These are phyloP conservation scores for Coleophora flavipennella DNA, from an alignment of 2,888 invertebrate species.

Conservation along the genomic window DNA sequence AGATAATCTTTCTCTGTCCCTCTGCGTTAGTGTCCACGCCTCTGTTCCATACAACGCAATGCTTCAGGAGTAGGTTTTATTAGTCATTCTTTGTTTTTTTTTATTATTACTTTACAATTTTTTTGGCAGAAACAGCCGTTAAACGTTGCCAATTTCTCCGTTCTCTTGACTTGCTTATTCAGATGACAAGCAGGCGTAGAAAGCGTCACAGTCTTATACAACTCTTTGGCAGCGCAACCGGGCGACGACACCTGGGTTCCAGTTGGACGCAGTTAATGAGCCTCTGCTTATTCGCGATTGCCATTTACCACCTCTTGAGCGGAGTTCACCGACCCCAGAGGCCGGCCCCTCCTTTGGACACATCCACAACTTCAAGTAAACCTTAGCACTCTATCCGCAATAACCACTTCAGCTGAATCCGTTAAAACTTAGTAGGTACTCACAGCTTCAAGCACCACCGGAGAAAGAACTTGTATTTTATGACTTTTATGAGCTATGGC, in stretches of 20 bases:
- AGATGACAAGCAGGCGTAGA: slow-evolving; percentile 49
- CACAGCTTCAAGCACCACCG: too few species aligned
- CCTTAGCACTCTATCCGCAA: slow-evolving; percentile 24
- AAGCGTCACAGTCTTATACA: slow-evolving; percentile 60
- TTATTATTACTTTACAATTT: slow-evolving; percentile 17
- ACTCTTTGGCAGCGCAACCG: slow-evolving; percentile 43
- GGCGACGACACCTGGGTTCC: slow-evolving; percentile 32
- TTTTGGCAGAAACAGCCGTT: slow-evolving; percentile 41
- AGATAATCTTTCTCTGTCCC: too few species aligned
- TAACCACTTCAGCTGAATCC: slow-evolving; percentile 7
- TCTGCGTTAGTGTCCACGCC: too few species aligned
- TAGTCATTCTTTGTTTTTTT: too few species aligned
- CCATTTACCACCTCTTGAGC: slow-evolving; percentile 35
- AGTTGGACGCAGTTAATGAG: slow-evolving; percentile 34
- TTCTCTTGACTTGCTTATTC: slow-evolving; percentile 47
- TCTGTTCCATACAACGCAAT: too few species aligned
- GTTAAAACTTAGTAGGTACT: not conserved
- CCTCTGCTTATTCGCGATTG: slow-evolving; percentile 39
- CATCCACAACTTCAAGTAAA: slow-evolving; percentile 26
- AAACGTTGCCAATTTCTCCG: slow-evolving; percentile 58
- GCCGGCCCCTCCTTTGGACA: slow-evolving; percentile 36
- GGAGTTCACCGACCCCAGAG: slow-evolving; percentile 43
- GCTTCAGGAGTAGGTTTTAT: too few species aligned
- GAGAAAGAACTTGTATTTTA: too few species aligned
- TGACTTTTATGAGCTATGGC: too few species aligned